Evolutionary conservation across 2,888 invertebrate species (phyloP), one percentile per base, ranked within the genome.

Genomic region (Clitarchus hookeri): DNA sequence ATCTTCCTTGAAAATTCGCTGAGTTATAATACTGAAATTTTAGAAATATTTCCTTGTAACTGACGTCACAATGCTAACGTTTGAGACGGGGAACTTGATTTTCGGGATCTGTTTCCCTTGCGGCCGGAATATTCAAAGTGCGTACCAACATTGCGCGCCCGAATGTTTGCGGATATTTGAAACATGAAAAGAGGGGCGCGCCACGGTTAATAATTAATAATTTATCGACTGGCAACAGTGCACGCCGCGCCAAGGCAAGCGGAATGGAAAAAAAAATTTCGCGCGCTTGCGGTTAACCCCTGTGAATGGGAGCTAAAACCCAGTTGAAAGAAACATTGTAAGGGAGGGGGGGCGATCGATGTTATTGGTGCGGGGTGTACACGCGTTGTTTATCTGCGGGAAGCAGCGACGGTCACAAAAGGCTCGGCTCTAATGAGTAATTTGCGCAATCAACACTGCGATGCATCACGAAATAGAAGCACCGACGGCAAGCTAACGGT

Each of bases 401-500:
- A 65, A 6, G 65, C 65, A 65, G n/a, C 65, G 1, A 19, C 65
- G 6, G 65, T 8, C 65, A 65, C 65, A 65, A 65, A 65, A 65
- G 65, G 65, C 16, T 65, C 65, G 65, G 65, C 65, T n/a, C 65
- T 65, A 65, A 65, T 65, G 65, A 65, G 65, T 65, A 65, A 65
- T 65, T 65, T 65, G 65, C 65, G 65, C 65, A 65, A 65, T 65
- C 65, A 65, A 65, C 65, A 65, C 65, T 23, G n/a, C 65, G n/a
- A 65, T 65, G 65, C 65, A 65, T 65, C 65, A 65, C 65, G 13
- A 2, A 53, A 36, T 36, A 36, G 36, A 65, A 65, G 65, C 65
- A 65, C 16, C 48, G 48, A 48, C 48, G 48, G 48, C 8, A 6
- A 48, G 48, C 48, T 1, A 48, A 36, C 36, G 36, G 36, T 2